Evolutionary conservation across 2,888 invertebrate genomes (phyloP).

Genomic region (Drosophila lacicola): DNA sequence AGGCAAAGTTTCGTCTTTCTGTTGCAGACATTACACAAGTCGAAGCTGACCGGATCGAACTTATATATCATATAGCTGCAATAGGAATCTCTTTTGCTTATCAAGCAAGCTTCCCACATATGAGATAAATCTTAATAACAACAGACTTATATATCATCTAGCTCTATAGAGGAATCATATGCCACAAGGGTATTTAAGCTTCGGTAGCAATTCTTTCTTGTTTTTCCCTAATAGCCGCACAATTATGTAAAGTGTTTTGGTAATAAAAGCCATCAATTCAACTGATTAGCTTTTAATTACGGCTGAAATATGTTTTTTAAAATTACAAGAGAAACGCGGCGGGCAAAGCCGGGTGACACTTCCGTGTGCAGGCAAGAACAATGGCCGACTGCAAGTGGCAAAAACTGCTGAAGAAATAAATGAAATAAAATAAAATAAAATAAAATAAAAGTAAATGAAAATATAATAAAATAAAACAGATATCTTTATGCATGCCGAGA

Average conservation of each 20-base stretch:
- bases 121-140: too few relatives aligned
- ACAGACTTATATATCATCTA: too few relatives aligned
- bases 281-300: conserved; percentile 37
- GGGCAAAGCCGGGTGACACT: conserved; percentile 24
- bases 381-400: conserved; percentile 15
- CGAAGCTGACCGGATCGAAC: too few relatives aligned
- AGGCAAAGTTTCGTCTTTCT: too few relatives aligned
- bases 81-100: too few relatives aligned
- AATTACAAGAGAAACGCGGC: not conserved
- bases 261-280: conserved; percentile 11
- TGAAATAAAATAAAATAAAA: too few relatives aligned
- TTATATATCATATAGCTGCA: too few relatives aligned
- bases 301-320: conserved; percentile 15
- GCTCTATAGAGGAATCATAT: too few relatives aligned
- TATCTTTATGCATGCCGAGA: conserved; percentile 52
- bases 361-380: conserved; percentile 50
- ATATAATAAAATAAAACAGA: conserved; percentile 12
- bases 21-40: too few relatives aligned
- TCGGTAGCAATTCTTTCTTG: too few relatives aligned
- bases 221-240: conserved; percentile 13
- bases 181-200: too few relatives aligned
- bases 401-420: conserved; percentile 16
- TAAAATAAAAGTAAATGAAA: not conserved
- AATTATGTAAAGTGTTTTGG: conserved; percentile 12
- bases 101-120: too few relatives aligned